Evolutionary conservation across 2,113 vertebrate species (phyloP).

Genomic region (Verasper variegatus): DNA sequence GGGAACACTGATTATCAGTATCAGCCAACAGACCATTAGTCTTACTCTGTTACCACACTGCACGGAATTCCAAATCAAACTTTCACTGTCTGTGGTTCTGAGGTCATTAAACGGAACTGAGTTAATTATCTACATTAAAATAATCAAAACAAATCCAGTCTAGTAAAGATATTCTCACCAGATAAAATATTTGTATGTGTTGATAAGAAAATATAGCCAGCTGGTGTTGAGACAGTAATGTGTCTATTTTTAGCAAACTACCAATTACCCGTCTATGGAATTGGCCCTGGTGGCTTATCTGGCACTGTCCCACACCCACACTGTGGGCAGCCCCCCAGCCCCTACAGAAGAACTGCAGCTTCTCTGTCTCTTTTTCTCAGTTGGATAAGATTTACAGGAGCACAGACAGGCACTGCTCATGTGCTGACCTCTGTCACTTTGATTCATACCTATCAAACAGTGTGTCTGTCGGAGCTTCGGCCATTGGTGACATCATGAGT

Average conservation of each 20-base stretch:
- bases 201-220: not conserved
- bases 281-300: not conserved
- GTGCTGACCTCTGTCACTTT: not conserved
- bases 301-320: not conserved
- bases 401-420: not conserved
- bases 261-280: too few species aligned
- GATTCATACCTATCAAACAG: not conserved
- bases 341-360: not conserved
- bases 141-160: not conserved
- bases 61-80: not conserved
- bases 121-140: not conserved
- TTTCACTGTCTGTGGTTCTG: not conserved
- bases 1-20: not conserved
- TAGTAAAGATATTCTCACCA: not conserved
- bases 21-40: not conserved
- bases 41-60: not conserved
- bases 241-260: not conserved
- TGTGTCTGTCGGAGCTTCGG: not conserved
- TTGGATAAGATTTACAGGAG: not conserved
- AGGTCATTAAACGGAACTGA: not conserved
- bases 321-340: not conserved
- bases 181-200: not conserved
- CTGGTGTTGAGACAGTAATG: not conserved
- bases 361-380: not conserved
- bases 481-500: too few species aligned